Evolutionary conservation across 2,888 invertebrate species (phyloP), one percentile per base, ranked within the genome.

Genomic region (Leptothorax acervorum): DNA sequence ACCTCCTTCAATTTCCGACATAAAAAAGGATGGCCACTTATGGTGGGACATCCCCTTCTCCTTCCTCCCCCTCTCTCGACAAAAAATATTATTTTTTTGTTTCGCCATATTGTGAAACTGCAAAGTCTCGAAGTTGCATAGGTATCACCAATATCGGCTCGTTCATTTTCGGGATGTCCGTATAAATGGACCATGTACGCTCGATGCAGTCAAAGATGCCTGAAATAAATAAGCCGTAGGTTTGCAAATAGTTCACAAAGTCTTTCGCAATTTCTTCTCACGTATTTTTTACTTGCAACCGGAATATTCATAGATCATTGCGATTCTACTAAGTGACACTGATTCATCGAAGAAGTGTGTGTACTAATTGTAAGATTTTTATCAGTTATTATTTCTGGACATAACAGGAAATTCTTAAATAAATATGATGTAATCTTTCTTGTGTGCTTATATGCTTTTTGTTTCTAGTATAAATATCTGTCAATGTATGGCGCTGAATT

Each of bases 161-260:
- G 48, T 96, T 97, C 4, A 93, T 94, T 87, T 96, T 96, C 3
- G 98, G 98, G 92, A 97, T 97, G 91, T 97, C 97, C 23, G 97
- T 96, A 95, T 97, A 98, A 76, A 98, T 95, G 70, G 97, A 96
- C 97, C 97, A 97, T 0, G 98, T 98, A 91, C 95, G 96, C 78
- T 96, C 96, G 45, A 96, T 95, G 90, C 97, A 96, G 94, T 98
- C 97, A 92, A 98, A 98, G 78, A 98, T 96, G 87, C 97, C 97
- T 97, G 95, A 51, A 92, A 92, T 68, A 83, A 85, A 84, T 70
- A 85, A 81, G 75, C 28, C 3, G 3, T 62, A 11, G 18, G 2
- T 82, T 65, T 3, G 23, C 23, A 45, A 75, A 12, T 5, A 28
- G 42, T 66, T 45, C 4, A 3, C 2, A 12, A 12, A 74, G 2